Evolutionary conservation across 2,888 invertebrate genomes (phyloP).

Genomic region (Dicranocentrus wangi): DNA sequence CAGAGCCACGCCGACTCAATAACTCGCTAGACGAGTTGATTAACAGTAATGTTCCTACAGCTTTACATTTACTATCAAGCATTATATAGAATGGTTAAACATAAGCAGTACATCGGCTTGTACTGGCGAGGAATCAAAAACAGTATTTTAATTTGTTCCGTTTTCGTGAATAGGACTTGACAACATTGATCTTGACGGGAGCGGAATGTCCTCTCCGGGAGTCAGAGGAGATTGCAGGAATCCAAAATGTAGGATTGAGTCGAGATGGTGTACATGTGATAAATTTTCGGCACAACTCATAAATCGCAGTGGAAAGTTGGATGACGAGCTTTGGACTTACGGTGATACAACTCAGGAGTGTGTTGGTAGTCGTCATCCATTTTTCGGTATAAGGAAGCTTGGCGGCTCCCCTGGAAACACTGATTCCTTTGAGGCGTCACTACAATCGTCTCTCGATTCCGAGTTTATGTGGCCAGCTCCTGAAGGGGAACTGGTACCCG

Average conservation of each 20-base stretch:
- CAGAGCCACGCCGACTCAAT: background rate
- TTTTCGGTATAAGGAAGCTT: constrained; percentile 47
- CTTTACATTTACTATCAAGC: background rate
- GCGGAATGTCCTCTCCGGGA: constrained; percentile 44
- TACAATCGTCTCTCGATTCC: background rate
- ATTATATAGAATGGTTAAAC: background rate
- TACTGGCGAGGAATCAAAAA: no score
- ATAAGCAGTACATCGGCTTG: no score
- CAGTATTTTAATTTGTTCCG: background rate
- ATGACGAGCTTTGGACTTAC: constrained; percentile 14
- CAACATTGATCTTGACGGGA: constrained; percentile 30
- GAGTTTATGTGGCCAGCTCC: constrained; percentile 42
- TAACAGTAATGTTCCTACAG: constrained; percentile 16
- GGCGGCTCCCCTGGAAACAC: constrained; percentile 14
- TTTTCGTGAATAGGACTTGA: constrained; percentile 29
- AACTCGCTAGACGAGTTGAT: constrained; percentile 29
- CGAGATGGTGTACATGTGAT: constrained; percentile 57
- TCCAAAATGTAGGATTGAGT: constrained; percentile 28
- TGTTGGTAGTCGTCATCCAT: background rate
- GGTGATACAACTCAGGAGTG: background rate
- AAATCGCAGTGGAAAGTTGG: background rate
- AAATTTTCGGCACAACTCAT: constrained; percentile 25
- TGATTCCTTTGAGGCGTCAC: constrained; percentile 40
- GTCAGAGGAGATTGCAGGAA: constrained; percentile 45
- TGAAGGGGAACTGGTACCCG: background rate